phyloP scores from a whole-genome alignment of 92 coral and sea anemone genomes.

The Zoanthus sansibaricus region DNA sequence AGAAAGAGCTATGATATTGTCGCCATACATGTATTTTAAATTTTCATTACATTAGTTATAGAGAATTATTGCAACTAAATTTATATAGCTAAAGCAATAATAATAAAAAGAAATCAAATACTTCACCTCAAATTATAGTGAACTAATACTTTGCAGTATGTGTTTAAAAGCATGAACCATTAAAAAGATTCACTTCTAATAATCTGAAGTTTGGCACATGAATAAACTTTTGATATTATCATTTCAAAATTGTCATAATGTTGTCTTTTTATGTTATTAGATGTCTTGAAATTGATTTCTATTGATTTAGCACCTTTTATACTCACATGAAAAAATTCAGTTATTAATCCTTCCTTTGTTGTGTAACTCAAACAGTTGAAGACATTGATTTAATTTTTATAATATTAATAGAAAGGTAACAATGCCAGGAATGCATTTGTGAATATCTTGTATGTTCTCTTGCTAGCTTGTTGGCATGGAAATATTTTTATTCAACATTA shows the following conservation, averaged over 20 bases:
- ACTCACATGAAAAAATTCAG: conserved; percentile 5
- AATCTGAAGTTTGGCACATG: neutral
- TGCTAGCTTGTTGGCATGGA: neutral
- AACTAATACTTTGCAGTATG: neutral
- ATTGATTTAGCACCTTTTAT: neutral
- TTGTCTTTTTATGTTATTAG: neutral
- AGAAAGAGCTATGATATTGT: neutral
- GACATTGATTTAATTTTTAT: neutral
- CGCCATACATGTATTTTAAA: neutral
- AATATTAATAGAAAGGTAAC: neutral
- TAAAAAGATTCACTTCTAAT: conserved; percentile 20
- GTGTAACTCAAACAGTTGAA: neutral
- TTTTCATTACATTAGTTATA: neutral
- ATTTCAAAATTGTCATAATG: neutral
- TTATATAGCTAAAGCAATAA: neutral
- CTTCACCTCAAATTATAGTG: neutral
- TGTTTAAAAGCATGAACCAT: neutral
- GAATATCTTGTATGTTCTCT: neutral
- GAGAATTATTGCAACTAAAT: neutral
- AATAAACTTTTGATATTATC: neutral
- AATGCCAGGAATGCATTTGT: neutral
- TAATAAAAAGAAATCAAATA: neutral
- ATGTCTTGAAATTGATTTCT: neutral
- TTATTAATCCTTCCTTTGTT: conserved; percentile 17
- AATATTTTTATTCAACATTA: neutral